Base-by-base conservation (phyloP, 2,113 vertebrate genomes). In the Manacus vitellinus region DNA sequence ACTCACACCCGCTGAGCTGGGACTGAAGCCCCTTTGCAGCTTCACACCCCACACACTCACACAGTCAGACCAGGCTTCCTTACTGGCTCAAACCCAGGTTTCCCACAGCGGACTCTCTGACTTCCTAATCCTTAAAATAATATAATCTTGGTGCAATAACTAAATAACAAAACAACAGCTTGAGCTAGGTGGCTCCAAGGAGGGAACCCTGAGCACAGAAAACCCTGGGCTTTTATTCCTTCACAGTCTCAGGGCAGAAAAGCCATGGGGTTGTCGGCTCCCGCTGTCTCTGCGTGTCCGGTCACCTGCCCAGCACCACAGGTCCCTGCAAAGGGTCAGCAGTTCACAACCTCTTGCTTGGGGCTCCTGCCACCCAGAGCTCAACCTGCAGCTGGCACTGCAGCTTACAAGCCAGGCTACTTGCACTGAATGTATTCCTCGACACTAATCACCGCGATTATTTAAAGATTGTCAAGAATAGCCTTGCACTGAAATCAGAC, bases 81-180 rank as follows among this genome's bases (percentile, higher is more conserved):
- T 39, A 28, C 33, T 28, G 22, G 35, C 35, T 65, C 4, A 0
- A 31, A 6, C 6, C 18, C 12, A 20, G 0, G 0, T 59, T 74
- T 81, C 37, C 44, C 33, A 23, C 0, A 8, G 27, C 27, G 66
- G 47, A 52, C 6, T 28, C 23, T 28, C 61, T 44, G 31, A 44
- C 8, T 6, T 27, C 18, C 11, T 22, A 31, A 6, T 37, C 31
- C 67, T 51, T 37, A 43, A 63, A 63, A 47, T 3, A 31, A 49
- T 35, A 39, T 31, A 12, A 31, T 35, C 14, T 10, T 19, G 18
- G 9, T 58, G 27, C 27, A 20, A 9, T 56, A 65, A 44, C 8
- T 27, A 88, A 65, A 19, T 37, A 51, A 35, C 5, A 41, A 8
- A 37, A 13, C 16, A 59, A 13, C 9, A 44, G 6, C 14, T 44